These are phyloP conservation scores for Neocrepidodera transversa DNA, from an alignment of 2,888 invertebrate species.

Conservation along the genomic window DNA sequence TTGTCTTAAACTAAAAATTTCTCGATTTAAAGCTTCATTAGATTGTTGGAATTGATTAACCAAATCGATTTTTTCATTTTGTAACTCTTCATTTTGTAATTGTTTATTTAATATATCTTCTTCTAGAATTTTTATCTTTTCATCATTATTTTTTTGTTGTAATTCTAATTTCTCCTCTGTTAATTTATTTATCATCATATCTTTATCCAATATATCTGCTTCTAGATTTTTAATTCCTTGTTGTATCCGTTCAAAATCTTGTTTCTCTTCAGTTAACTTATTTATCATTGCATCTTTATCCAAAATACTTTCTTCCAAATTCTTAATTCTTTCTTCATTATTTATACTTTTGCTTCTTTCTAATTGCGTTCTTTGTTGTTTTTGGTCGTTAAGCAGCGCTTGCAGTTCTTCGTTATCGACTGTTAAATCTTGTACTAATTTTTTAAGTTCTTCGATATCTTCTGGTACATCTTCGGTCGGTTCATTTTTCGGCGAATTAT, in stretches of 20 bases:
- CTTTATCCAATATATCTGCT: constrained; percentile 23
- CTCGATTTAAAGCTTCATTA: constrained; percentile 51
- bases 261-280: constrained; percentile 16
- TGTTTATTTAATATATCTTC: no score
- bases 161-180: constrained; percentile 16
- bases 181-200: constrained; percentile 11
- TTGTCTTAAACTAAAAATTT: constrained; percentile 49
- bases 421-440: constrained; percentile 66
- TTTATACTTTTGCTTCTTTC: constrained; percentile 35
- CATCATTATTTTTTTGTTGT: neutral
- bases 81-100: constrained; percentile 7
- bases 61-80: constrained; percentile 11
- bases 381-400: constrained; percentile 64
- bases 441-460: constrained; percentile 63
- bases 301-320: constrained; percentile 29
- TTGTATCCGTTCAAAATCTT: no score
- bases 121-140: neutral
- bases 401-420: constrained; percentile 70
- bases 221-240: constrained; percentile 31
- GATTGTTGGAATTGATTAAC: constrained; percentile 30
- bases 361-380: constrained; percentile 52
- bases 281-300: constrained; percentile 15
- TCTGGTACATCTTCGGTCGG: neutral
- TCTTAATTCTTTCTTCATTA: constrained; percentile 23
- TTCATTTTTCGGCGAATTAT: constrained; percentile 29